Percentiles rank a stretch among this genome's conserved stretches.
Evolutionary conservation across 2,888 invertebrate genomes (phyloP).

Genomic region (Clepsis dumicolana): DNA sequence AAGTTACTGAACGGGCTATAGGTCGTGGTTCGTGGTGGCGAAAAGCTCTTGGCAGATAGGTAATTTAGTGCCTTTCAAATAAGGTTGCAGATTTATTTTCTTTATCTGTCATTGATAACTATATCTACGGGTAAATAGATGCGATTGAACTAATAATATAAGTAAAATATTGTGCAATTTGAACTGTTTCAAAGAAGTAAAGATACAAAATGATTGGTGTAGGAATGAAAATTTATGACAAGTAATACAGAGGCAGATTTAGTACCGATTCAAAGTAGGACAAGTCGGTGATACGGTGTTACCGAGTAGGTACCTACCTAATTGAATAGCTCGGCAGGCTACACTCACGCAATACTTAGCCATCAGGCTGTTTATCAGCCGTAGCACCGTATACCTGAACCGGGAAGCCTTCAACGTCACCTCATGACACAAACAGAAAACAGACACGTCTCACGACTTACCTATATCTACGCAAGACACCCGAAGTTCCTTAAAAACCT

Average conservation of each 20-base stretch:
- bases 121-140: too few relatives aligned
- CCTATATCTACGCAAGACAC: constrained; percentile 63
- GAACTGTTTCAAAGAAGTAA: too few relatives aligned
- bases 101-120: too few relatives aligned
- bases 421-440: constrained; percentile 43
- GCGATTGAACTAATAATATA: too few relatives aligned
- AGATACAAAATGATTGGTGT: not conserved
- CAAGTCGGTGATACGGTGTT: not conserved
- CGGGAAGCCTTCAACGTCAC: constrained; percentile 46
- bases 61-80: not conserved
- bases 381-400: not conserved
- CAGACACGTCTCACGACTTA: constrained; percentile 48
- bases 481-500: constrained; percentile 72
- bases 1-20: not conserved
- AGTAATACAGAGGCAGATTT: not conserved
- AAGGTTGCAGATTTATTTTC: too few relatives aligned
- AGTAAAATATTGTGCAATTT: too few relatives aligned
- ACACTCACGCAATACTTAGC: not conserved
- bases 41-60: not conserved
- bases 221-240: not conserved
- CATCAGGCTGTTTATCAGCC: not conserved
- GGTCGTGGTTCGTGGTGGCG: too few relatives aligned
- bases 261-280: not conserved
- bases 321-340: constrained; percentile 3
- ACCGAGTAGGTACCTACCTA: not conserved